phyloP scores from a whole-genome alignment of 2,113 vertebrate genomes.

The Mesoclemmys tuberculata region DNA sequence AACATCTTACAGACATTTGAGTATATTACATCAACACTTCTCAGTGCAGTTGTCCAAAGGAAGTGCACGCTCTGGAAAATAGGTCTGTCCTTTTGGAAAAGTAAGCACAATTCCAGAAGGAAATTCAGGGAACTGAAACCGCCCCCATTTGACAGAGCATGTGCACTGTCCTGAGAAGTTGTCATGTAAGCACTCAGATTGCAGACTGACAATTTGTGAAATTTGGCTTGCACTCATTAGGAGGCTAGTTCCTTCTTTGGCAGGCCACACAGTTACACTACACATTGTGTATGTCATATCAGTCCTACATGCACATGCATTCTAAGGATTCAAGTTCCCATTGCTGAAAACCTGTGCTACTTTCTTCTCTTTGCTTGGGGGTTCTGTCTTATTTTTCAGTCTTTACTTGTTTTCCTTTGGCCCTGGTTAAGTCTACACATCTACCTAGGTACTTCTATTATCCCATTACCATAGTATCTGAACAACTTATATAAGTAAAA shows the following conservation, averaged over 20 bases:
- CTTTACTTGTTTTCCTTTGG: not conserved
- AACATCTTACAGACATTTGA: not conserved
- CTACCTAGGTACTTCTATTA: not conserved
- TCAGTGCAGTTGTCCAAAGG: not conserved
- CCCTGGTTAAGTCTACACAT: not conserved
- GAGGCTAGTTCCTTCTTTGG: not conserved
- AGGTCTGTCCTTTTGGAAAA: not conserved
- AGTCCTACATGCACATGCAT: rapidly evolving
- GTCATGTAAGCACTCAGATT: not conserved
- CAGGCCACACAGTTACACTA: rapidly evolving
- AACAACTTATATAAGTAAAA: not conserved
- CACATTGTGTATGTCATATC: rapidly evolving
- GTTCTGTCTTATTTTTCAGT: not conserved
- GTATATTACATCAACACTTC: not conserved
- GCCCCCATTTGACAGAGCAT: rapidly evolving
- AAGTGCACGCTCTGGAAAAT: not conserved
- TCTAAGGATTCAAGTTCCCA: not conserved
- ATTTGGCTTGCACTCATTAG: not conserved
- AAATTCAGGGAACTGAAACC: not conserved
- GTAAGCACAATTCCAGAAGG: not conserved
- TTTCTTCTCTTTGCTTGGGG: not conserved
- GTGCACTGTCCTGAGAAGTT: not conserved
- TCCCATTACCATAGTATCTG: not conserved
- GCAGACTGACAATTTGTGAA: not conserved
- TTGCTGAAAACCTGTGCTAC: not conserved